Conservation (phyloP, 2,113 vertebrate genomes). For the Hypomesus transpacificus region DNA sequence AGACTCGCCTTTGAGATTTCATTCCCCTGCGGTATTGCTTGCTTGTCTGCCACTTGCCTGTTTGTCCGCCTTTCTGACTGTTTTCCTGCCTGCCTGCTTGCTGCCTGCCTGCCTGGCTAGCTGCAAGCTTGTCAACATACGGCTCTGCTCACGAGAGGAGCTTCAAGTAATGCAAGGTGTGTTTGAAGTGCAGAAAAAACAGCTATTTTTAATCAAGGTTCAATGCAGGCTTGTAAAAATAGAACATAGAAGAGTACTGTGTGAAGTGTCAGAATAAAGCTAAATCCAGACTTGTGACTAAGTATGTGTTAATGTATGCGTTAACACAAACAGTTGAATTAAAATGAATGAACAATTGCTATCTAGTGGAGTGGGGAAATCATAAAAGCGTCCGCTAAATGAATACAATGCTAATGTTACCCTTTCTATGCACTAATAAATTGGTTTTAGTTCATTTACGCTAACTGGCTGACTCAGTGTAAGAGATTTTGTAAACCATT, state of each 20-base stretch:
- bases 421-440: not conserved
- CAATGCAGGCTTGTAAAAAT: slow-evolving; percentile 4
- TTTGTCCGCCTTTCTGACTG: no score
- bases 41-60: no score
- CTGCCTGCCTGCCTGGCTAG: no score
- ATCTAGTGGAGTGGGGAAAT: no score
- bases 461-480: no score
- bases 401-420: no score
- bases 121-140: no score
- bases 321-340: no score
- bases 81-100: no score
- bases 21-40: not conserved
- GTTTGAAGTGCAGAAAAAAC: slow-evolving; percentile 21
- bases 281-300: not conserved
- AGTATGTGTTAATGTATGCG: not conserved
- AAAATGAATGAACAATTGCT: no score
- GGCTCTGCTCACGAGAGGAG: not conserved
- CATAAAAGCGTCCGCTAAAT: no score
- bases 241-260: not conserved
- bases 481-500: slow-evolving; percentile 6
- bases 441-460: not conserved
- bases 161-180: slow-evolving; percentile 4
- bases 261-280: not conserved
- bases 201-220: not conserved
- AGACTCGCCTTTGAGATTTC: slow-evolving; percentile 19